These are phyloP conservation scores for Eudasyphora cyanicolor DNA, from an alignment of 2,888 invertebrate genomes.

Conservation along the genomic window DNA sequence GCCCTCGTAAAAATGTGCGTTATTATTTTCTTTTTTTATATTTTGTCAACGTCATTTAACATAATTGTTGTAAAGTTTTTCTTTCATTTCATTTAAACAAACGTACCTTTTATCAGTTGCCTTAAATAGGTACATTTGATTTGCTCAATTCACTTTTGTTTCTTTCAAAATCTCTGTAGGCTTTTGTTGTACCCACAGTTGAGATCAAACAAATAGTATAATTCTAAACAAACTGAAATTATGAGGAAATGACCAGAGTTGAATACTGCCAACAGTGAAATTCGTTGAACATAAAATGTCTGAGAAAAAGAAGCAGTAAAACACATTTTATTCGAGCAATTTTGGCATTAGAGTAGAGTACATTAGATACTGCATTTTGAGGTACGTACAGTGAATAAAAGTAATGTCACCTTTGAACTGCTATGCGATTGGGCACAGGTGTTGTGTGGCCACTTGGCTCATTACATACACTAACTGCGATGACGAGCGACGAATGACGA, in stretches of 20 bases:
- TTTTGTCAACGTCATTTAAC: slow-evolving; percentile 51
- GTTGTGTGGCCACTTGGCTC: not conserved
- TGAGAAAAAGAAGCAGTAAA: no score
- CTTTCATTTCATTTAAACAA: slow-evolving; percentile 10
- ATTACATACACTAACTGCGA: not conserved
- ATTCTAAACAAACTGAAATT: no score
- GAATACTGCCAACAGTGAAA: no score
- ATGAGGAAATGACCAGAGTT: no score
- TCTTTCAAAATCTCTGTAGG: not conserved
- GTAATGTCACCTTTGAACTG: slow-evolving; percentile 2
- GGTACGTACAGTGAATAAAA: no score
- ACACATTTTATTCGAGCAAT: no score
- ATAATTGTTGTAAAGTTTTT: slow-evolving; percentile 45
- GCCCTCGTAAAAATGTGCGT: not conserved
- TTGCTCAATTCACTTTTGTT: not conserved
- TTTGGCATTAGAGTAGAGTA: no score
- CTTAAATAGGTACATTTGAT: slow-evolving; percentile 31
- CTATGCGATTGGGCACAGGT: not conserved
- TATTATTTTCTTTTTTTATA: not conserved
- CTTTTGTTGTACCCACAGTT: not conserved
- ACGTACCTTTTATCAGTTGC: slow-evolving; percentile 3
- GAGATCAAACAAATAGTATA: not conserved
- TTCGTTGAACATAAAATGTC: no score
- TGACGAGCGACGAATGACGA: not conserved
- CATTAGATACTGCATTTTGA: no score